Evolutionary conservation across 2,113 vertebrate genomes (phyloP), one percentile per base, ranked within the genome.

Genomic region (Macrotis lagotis): DNA sequence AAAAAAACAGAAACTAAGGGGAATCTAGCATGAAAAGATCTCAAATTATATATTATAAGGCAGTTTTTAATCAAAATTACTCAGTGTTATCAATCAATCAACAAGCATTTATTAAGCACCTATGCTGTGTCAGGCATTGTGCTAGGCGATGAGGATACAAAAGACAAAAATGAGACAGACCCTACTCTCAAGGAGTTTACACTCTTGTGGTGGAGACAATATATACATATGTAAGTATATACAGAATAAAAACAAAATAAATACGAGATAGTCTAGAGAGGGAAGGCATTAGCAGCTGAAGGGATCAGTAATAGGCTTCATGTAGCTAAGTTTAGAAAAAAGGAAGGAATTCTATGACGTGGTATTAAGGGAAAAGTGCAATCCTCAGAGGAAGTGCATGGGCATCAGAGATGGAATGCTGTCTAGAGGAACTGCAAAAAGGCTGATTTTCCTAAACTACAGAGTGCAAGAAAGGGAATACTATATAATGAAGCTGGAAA

Each of bases 31-130:
- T 83, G 6, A 83, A n/a, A 2, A 83, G n/a, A 83, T 44, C 66
- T 44, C 66, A 83, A 83, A 83, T n/a, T 83, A 83, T 24, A 6
- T 83, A 74, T n/a, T n/a, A 22, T 22, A 83, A 24, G 19, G n/a
- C 1, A 83, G 5, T 83, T 83, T 8, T 22, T 83, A 44, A 44
- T 83, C 16, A 83, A 83, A 83, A 83, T 3, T 44, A 83, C 44
- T 44, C 66, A 83, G 24, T 44, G 44, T 44, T 83, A 24, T 3
- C 66, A 83, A 83, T 83, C 19, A 83, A 83, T 83, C 66, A 83
- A 83, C 66, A 83, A 83, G 66, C 66, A 83, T 83, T 83, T 83
- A 83, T 83, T 83, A 83, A 83, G n/a, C 66, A 83, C n/a, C 66
- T 44, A 83, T 19, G 7, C 22, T 83, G 66, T 83, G n/a, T n/a